Evolutionary conservation across 2,113 vertebrate species (phyloP).

Genomic region (Arizona elegans): DNA sequence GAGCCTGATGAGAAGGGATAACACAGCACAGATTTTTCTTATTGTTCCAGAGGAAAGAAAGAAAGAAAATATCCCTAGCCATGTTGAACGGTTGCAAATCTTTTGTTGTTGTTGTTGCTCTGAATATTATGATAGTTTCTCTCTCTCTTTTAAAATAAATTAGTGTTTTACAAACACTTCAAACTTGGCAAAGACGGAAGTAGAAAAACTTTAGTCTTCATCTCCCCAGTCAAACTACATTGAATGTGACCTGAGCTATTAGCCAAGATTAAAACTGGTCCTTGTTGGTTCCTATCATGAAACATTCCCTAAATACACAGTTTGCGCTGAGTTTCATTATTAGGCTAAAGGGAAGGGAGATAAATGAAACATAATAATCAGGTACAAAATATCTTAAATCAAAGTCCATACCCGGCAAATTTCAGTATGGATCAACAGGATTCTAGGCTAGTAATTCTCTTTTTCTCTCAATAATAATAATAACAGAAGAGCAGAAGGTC

Average conservation of each 20-base stretch:
- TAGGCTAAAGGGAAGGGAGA: neutral
- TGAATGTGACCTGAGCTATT: neutral
- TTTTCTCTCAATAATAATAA: neutral
- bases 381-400: neutral
- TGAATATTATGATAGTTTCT: too few species aligned
- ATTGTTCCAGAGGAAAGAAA: too few species aligned
- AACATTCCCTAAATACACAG: neutral
- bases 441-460: neutral
- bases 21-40: too few species aligned
- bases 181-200: too few species aligned
- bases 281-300: neutral
- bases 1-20: too few species aligned
- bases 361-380: neutral
- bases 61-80: too few species aligned
- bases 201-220: too few species aligned
- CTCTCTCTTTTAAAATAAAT: too few species aligned
- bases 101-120: too few species aligned
- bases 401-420: neutral
- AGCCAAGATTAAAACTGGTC: neutral
- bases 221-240: neutral
- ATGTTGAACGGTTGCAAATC: too few species aligned
- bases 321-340: neutral
- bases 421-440: neutral
- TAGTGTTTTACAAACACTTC: too few species aligned
- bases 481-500: too few species aligned